Base-by-base conservation (phyloP, 2,113 vertebrate genomes). In the Astatoreochromis straeleni region DNA sequence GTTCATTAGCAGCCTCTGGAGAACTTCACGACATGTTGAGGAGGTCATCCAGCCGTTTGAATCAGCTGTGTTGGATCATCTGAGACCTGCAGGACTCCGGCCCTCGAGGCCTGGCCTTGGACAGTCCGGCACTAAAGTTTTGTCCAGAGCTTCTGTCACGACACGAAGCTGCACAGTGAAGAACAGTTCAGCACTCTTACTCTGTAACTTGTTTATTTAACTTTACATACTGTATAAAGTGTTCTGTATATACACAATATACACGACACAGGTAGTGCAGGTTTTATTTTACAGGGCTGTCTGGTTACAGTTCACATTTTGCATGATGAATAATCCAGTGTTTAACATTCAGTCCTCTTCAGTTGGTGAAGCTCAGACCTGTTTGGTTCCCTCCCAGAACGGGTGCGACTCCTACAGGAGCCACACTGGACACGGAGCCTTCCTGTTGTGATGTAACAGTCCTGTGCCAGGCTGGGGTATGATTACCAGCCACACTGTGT, bases 231-330 rank as follows among this genome's bases (percentile, higher is more conserved):
- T 83, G 78, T 89, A 91, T 83, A 92, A 95, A 94, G 88, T 80
- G 11, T 90, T 92, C 70, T 88, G 45, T 95, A 96, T 94, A 80
- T 95, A 95, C 94, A 96, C 84, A 89, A 93, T 94, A 83, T 94
- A 95, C 91, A 95, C 81, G 10, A 85, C 49, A 80, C 83, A 87
- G 42, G 89, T 81, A 38, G 68, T 92, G 63, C 89, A 82, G 42
- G 84, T 82, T 89, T 91, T 85, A 82, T 83, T 79, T 85, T 92
- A 89, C 89, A 94, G 85, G 24, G 68, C 54, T 85, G 49, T 88
- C 42, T 4, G 16, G 2, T 78, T 63, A 70, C 53, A 57, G 38
- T 82, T 88, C 88, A 93, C 53, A 89, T 80, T 87, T 84, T 82
- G 70, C 88, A 82, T 73, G 55, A 87, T 81, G 68, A 81, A 80